These are phyloP conservation scores for Macrotus californicus DNA, from an alignment of 2,113 vertebrate genomes.

Conservation along the genomic window DNA sequence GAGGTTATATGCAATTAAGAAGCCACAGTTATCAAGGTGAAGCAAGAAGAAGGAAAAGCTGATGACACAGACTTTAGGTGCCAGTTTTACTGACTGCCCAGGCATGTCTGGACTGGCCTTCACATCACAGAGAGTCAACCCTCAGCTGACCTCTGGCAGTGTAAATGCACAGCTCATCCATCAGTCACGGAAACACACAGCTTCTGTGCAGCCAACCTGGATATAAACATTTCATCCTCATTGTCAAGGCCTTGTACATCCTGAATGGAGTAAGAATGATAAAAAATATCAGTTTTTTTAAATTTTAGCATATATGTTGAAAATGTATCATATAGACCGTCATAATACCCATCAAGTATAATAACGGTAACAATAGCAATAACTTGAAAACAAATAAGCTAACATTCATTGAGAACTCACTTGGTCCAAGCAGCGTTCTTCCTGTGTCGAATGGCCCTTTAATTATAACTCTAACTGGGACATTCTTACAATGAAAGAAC, in stretches of 20 bases:
- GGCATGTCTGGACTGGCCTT: not conserved
- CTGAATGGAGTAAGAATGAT: not conserved
- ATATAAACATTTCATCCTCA: not conserved
- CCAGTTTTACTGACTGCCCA: not conserved
- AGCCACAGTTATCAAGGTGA: not conserved
- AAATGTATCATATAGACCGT: not conserved
- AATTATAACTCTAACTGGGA: not conserved
- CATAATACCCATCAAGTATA: not conserved
- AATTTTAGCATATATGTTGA: not conserved
- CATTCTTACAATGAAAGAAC: not conserved
- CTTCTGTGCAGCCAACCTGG: not conserved
- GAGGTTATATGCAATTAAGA: not conserved
- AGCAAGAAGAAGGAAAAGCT: not conserved
- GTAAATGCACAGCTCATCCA: not conserved
- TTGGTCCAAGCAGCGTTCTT: not conserved
- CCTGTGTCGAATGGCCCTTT: not conserved
- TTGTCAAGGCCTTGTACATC: not conserved
- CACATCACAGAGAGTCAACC: not conserved
- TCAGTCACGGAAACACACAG: not conserved
- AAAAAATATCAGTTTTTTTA: not conserved
- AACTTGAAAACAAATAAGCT: not conserved
- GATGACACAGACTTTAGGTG: not conserved
- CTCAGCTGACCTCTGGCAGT: not conserved
- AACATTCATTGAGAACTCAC: not conserved
- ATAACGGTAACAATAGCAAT: not conserved